Conservation (phyloP, 2,888 invertebrate species). For the Mythimna albipuncta region DNA sequence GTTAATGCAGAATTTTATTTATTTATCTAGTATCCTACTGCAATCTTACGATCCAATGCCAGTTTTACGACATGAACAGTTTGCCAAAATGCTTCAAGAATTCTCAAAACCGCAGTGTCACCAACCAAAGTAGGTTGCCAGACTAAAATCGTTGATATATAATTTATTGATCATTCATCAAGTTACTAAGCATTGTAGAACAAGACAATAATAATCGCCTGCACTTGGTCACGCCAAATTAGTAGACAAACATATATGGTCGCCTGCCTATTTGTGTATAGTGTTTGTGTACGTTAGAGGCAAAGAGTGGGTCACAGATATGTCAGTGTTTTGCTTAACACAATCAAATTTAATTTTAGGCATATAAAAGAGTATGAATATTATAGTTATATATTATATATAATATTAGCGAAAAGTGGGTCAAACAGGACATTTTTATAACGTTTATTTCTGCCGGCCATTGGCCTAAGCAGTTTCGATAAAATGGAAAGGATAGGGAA, state of each 20-base stretch:
- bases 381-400: no score
- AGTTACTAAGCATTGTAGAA: constrained; percentile 68
- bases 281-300: constrained; percentile 53
- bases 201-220: constrained; percentile 73
- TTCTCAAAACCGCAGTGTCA: background rate
- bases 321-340: constrained; percentile 26
- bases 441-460: constrained; percentile 52
- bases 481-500: constrained; percentile 19
- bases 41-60: background rate
- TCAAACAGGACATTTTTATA: constrained; percentile 72
- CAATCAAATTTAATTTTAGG: background rate
- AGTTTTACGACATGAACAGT: background rate
- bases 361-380: no score
- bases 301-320: constrained; percentile 63
- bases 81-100: background rate
- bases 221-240: constrained; percentile 76
- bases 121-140: constrained; percentile 8
- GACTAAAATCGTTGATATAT: constrained; percentile 38
- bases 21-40: background rate
- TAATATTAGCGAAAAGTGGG: constrained; percentile 77
- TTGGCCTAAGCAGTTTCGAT: constrained; percentile 24
- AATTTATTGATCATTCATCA: constrained; percentile 69
- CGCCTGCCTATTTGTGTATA: constrained; percentile 65
- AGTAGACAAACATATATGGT: constrained; percentile 72
- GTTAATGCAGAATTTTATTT: background rate